phyloP scores from a whole-genome alignment of 2,113 vertebrate species.

The Ramphastos sulfuratus region DNA sequence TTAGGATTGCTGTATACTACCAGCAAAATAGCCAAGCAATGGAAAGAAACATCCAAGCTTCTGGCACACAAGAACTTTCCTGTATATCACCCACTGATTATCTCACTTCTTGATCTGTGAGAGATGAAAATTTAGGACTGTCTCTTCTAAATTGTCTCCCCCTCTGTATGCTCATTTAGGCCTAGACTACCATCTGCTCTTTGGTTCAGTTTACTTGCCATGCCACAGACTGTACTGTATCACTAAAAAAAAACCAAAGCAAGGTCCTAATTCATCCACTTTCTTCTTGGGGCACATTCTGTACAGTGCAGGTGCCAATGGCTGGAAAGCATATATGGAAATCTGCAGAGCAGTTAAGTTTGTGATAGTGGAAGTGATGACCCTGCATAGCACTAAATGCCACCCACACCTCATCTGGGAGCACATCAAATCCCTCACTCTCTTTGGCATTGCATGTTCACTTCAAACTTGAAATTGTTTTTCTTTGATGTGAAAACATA shows the following conservation, averaged over 20 bases:
- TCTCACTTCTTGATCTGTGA: background rate
- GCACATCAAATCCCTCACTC: background rate
- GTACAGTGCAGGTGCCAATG: background rate
- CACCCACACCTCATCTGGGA: background rate
- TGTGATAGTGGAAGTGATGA: background rate
- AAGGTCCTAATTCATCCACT: slow-evolving; percentile 25
- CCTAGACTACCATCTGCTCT: background rate
- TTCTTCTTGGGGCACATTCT: background rate
- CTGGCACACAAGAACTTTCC: background rate
- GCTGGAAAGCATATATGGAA: background rate
- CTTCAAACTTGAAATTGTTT: background rate
- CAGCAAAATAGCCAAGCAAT: background rate
- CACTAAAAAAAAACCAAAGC: slow-evolving; percentile 58
- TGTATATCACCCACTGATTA: background rate
- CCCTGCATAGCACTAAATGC: background rate
- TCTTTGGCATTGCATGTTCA: background rate
- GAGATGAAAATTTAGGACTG: slow-evolving; percentile 1
- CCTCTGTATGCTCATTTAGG: background rate
- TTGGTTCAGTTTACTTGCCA: slow-evolving; percentile 27
- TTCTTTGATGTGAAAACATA: background rate
- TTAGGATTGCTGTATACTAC: background rate
- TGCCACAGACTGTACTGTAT: background rate
- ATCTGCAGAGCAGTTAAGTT: background rate
- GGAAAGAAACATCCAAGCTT: background rate
- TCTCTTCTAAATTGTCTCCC: background rate